Evolutionary conservation across 2,888 invertebrate genomes (phyloP), one percentile per base, ranked within the genome.

Genomic region (Sinohyriopsis cumingii): DNA sequence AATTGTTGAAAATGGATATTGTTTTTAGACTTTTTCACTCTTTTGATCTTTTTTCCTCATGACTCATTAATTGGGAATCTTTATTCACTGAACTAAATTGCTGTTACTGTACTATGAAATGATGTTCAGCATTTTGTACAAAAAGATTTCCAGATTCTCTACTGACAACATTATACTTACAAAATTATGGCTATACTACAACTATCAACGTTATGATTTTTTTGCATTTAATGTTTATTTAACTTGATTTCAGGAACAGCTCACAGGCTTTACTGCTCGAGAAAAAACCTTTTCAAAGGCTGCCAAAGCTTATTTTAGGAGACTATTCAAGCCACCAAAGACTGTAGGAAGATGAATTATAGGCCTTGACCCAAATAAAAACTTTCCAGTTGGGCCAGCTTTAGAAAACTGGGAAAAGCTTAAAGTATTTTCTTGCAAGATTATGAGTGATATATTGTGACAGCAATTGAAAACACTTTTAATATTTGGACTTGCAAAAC

Each of bases 221-320:
- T 4, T 59, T 59, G 24, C 5, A 24, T 22, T 59, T 22, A 59
- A 18, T 59, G 22, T 3, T 18, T 25, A 9, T 59, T 59, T 59
- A 18, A 25, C 25, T n/a, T 59, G 22, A 59, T 59, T 59, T 24
- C 59, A 59, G 59, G 12, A 22, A 59, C 59, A 59, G 59, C 25
- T 59, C 22, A 59, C 6, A 25, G 59, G 5, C 3, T 24, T 59
- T 59, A 25, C 12, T 18, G 24, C 22, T 6, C 2, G 15, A 22
- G 59, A 59, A 59, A 59, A 59, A 59, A n/a, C 59, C 2, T 59
- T 59, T 59, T 59, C 59, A 59, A 59, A 59, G 25, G 59, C 59
- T 18, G 59, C 59, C 2, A 59, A 59, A 25, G 59, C 12, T 25
- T 12, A 6, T 59, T 59, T 59, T 22, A 4, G 59, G 9, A 59